These are phyloP conservation scores for Apis dorsata DNA, from an alignment of 1,140 invertebrate genomes.

Conservation along the genomic window DNA sequence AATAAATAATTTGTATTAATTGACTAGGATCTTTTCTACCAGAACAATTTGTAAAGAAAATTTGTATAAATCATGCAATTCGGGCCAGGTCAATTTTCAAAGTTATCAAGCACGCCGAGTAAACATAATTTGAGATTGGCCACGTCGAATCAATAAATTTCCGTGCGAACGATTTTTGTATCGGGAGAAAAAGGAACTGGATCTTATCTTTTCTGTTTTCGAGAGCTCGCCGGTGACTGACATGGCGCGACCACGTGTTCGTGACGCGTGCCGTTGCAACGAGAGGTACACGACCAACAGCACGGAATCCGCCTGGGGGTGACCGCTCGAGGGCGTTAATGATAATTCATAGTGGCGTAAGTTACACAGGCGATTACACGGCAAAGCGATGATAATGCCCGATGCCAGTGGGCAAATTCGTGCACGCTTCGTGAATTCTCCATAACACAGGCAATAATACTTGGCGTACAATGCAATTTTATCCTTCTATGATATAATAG, in stretches of 20 bases:
- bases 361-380: conserved; percentile 43
- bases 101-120: too few relatives aligned
- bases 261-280: conserved; percentile 15
- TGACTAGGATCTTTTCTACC: too few relatives aligned
- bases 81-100: too few relatives aligned
- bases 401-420: conserved; percentile 12
- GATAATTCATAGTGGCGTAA: conserved; percentile 53
- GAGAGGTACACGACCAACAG: conserved; percentile 8
- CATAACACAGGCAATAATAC: neutral
- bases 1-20: too few relatives aligned
- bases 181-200: neutral
- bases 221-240: neutral
- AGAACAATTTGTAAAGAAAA: too few relatives aligned
- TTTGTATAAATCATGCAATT: too few relatives aligned
- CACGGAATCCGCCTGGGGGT: conserved; percentile 5
- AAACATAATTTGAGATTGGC: neutral
- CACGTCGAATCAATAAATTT: neutral
- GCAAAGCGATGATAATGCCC: conserved; percentile 50
- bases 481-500: too few relatives aligned
- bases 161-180: neutral
- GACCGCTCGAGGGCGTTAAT: conserved; percentile 21
- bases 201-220: neutral
- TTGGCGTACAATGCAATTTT: neutral
- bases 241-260: neutral
- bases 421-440: conserved; percentile 13